These are phyloP conservation scores for Heteromormyrus szaboi DNA, from an alignment of 2,797 vertebrate species.

Conservation along the genomic window DNA sequence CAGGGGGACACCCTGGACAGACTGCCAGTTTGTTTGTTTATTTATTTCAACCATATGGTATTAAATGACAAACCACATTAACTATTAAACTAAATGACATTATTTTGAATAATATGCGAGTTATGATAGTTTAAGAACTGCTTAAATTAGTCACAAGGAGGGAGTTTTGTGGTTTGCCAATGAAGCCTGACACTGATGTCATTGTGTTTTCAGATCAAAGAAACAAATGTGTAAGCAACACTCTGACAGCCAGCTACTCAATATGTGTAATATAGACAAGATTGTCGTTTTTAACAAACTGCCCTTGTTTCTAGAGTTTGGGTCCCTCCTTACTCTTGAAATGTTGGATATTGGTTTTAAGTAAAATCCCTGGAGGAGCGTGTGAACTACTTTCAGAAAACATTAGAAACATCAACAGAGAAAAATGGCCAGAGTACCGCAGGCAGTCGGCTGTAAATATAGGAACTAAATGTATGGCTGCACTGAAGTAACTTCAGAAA, in stretches of 20 bases:
- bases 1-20: not conserved
- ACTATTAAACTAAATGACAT: not conserved
- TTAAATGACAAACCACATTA: not conserved
- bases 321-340: not conserved
- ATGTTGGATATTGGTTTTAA: conserved; percentile 19
- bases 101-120: not conserved
- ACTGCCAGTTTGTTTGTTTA: not conserved
- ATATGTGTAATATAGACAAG: not conserved
- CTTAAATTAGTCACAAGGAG: not conserved
- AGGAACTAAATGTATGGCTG: conserved; percentile 32
- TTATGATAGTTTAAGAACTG: not conserved
- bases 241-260: not conserved
- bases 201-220: not conserved
- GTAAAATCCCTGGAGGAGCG: conserved; percentile 18
- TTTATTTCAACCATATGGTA: not conserved
- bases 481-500: conserved; percentile 40
- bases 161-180: not conserved
- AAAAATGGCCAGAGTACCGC: conserved; percentile 34
- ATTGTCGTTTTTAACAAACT: not conserved
- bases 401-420: conserved; percentile 33
- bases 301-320: not conserved
- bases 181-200: not conserved
- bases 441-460: conserved; percentile 41
- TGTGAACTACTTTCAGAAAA: conserved; percentile 38
- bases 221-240: not conserved